These are phyloP conservation scores for Mormyrus hasselquistii DNA, from an alignment of 2,797 vertebrate species.

Conservation along the genomic window DNA sequence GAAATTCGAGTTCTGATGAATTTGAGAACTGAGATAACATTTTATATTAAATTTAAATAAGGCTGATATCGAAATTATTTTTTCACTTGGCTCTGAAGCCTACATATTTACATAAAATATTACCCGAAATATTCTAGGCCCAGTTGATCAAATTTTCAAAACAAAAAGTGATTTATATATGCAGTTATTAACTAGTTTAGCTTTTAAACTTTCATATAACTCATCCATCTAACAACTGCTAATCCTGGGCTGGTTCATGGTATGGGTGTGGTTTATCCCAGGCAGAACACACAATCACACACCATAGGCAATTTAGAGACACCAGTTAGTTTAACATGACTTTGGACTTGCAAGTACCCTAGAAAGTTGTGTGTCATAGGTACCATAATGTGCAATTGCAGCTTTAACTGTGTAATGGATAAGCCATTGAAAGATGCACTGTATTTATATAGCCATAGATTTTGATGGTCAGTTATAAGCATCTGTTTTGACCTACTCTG, in stretches of 20 bases:
- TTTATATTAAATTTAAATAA: slow-evolving; percentile 3
- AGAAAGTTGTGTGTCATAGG: not conserved
- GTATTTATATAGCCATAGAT: not conserved
- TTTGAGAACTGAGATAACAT: no score
- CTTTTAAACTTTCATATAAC: not conserved
- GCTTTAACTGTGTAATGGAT: not conserved
- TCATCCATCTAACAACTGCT: not conserved
- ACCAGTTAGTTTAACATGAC: not conserved
- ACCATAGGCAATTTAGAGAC: not conserved
- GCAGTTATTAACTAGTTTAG: not conserved
- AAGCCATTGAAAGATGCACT: not conserved
- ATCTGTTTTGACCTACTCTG: not conserved
- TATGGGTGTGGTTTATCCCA: not conserved
- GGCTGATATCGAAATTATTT: not conserved
- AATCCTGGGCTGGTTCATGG: not conserved
- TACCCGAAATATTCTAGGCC: not conserved
- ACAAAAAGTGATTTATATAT: not conserved
- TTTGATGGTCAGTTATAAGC: not conserved
- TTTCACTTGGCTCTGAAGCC: not conserved
- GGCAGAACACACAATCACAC: not conserved
- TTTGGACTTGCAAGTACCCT: not conserved
- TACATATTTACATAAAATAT: not conserved
- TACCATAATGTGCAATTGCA: not conserved
- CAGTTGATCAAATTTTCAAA: not conserved
- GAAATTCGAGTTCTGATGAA: no score